Base-by-base conservation (phyloP, 2,888 invertebrate genomes). In the Diaperis boleti region DNA sequence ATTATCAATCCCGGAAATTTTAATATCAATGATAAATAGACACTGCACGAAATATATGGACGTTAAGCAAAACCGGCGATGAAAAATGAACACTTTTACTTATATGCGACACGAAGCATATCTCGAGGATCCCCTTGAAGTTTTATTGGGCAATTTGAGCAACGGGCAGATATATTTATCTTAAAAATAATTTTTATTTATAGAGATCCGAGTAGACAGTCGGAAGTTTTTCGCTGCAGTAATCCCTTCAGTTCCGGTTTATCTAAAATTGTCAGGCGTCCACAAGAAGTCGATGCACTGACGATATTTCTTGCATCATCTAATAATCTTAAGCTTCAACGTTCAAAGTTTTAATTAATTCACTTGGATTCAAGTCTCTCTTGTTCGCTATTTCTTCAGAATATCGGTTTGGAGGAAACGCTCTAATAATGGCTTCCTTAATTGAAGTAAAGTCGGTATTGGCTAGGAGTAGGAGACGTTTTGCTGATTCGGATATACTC, bases 341-440 rank as follows among this genome's bases (percentile, higher is more conserved):
- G 26, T 6, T 15, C 17, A 29, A 55, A 61, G 47, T 61, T 61
- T 61, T 55, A 61, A 61, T 61, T 61, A 61, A 61, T 61, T 61
- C 61, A 45, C 37, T 14, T 45, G 13, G 57, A 47, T 57, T 55
- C 44, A 26, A 45, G 45, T 57, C 44, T 44, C 56, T 57, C 57
- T 37, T 22, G 45, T 35, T 45, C n/a, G 45, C 26, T 44, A 47
- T 45, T 57, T 54, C 57, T 56, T 55, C 33, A 7, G 22, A 44
- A 45, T 56, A 45, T 45, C 56, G 45, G 56, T 20, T 33, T 45
- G n/a, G 14, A 42, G 56, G 44, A 56, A 56, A 33, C 44, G 18
- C 33, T 37, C 22, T 57, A 45, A 57, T 57, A 57, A 57, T 57
- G 37, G 57, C 57, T 57, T 57, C 57, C 57, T 57, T 57, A 57